Evolutionary conservation across 2,888 invertebrate species (phyloP).

Genomic region (Apamea sordens): DNA sequence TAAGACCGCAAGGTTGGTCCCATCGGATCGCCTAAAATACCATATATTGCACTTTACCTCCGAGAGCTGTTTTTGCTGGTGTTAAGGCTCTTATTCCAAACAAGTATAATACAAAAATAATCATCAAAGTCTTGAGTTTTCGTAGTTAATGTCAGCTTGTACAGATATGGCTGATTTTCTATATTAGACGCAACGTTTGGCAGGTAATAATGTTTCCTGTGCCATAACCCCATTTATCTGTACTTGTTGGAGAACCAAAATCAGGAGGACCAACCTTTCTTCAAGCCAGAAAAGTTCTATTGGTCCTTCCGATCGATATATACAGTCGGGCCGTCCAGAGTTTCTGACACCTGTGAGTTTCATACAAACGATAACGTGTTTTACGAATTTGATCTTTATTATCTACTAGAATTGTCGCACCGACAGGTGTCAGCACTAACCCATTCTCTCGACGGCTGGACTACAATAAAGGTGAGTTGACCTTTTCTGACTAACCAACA

Average conservation of each 20-base stretch:
- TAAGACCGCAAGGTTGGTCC: slow-evolving; percentile 13
- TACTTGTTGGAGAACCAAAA: background rate
- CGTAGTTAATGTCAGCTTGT: background rate
- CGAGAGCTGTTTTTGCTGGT: slow-evolving; percentile 22
- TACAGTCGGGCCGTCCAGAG: too few species aligned
- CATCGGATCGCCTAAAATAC: slow-evolving; percentile 33
- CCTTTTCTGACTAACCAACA: background rate
- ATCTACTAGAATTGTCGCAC: too few species aligned
- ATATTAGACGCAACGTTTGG: background rate
- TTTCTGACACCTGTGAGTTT: too few species aligned
- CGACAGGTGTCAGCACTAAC: too few species aligned
- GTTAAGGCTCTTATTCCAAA: background rate
- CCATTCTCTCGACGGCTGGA: too few species aligned
- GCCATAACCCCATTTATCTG: background rate
- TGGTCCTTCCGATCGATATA: background rate
- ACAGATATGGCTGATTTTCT: slow-evolving; percentile 5
- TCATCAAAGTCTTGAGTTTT: slow-evolving; percentile 1
- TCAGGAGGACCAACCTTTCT: background rate
- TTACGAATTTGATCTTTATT: too few species aligned
- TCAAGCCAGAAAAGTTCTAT: background rate
- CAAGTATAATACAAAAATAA: slow-evolving; percentile 23
- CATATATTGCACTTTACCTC: slow-evolving; percentile 16
- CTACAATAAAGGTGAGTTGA: background rate
- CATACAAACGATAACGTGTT: too few species aligned
- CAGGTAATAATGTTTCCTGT: background rate